Evolutionary conservation across 92 coral and sea anemone genomes (phyloP).

Genomic region (Umimayanthus kanabou): DNA sequence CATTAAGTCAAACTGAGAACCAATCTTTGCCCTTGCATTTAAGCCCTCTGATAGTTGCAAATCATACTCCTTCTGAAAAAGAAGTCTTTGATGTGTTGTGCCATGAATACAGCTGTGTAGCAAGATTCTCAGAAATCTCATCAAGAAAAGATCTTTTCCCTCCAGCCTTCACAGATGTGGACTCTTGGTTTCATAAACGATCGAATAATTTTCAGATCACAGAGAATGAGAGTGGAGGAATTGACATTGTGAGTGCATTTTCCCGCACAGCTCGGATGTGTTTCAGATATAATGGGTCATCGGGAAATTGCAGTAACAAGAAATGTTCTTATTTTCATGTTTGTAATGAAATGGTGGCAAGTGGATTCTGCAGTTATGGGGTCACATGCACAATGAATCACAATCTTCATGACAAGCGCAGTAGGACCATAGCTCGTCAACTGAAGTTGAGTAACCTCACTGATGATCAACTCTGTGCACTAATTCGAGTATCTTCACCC

Average conservation of each 20-base stretch:
- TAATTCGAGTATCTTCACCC: conserved; percentile 59
- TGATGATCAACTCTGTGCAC: conserved; percentile 60
- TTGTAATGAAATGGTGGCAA: conserved; percentile 60
- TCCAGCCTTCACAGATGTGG: conserved; percentile 35
- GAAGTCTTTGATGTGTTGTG: conserved; percentile 54
- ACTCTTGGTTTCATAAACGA: conserved; percentile 46
- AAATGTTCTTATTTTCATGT: conserved; percentile 68
- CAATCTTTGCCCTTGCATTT: neutral
- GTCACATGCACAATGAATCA: conserved; percentile 55
- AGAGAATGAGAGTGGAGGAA: conserved; percentile 47
- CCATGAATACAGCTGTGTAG: conserved; percentile 46
- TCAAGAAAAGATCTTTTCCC: conserved; percentile 53
- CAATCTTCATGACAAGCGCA: conserved; percentile 53
- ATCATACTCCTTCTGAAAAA: conserved; percentile 29
- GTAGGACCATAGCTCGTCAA: too few relatives aligned
- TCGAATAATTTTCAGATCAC: conserved; percentile 45
- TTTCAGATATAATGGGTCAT: conserved; percentile 38
- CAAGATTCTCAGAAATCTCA: conserved; percentile 43
- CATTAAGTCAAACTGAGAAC: neutral
- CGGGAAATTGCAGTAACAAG: conserved; percentile 40
- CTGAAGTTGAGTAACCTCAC: too few relatives aligned
- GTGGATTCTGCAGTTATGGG: conserved; percentile 60
- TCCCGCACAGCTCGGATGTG: conserved; percentile 52
- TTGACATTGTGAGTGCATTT: conserved; percentile 35
- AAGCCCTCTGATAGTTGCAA: neutral